These are phyloP conservation scores for Zoanthus solanderi DNA, from an alignment of 92 coral and sea anemone genomes.

Conservation along the genomic window DNA sequence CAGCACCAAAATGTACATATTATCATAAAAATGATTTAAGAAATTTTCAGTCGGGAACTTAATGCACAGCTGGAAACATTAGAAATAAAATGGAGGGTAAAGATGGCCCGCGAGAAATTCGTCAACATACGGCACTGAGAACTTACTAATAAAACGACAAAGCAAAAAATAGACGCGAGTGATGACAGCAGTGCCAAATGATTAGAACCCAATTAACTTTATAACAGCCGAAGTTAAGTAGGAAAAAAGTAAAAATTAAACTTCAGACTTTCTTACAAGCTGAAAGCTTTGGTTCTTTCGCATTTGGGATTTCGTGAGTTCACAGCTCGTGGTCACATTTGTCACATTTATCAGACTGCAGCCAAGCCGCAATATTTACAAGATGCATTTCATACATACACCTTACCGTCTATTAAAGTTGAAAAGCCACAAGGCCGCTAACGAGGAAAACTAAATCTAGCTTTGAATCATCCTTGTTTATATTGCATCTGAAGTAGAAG, in stretches of 20 bases:
- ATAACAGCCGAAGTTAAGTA: too few species aligned
- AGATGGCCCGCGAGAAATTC: too few species aligned
- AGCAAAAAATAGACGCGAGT: background rate
- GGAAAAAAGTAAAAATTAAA: background rate
- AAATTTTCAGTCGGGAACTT: too few species aligned
- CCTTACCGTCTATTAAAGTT: background rate
- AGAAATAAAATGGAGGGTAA: too few species aligned
- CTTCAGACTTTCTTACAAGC: background rate
- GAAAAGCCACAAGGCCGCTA: background rate
- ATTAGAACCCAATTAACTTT: background rate
- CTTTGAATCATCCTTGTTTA: background rate
- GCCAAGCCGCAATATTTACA: background rate
- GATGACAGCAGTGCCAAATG: background rate
- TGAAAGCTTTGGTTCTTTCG: background rate
- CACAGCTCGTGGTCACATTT: background rate
- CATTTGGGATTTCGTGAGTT: background rate
- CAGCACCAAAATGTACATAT: too few species aligned
- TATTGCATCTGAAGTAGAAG: background rate
- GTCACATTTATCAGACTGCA: background rate
- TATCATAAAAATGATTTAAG: too few species aligned
- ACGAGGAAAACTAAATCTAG: background rate
- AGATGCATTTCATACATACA: background rate
- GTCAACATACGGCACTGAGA: too few species aligned
- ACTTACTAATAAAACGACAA: too few species aligned
- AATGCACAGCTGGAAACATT: too few species aligned